Conservation (phyloP, 2,888 invertebrate genomes). For the Andricus quercusramuli region DNA sequence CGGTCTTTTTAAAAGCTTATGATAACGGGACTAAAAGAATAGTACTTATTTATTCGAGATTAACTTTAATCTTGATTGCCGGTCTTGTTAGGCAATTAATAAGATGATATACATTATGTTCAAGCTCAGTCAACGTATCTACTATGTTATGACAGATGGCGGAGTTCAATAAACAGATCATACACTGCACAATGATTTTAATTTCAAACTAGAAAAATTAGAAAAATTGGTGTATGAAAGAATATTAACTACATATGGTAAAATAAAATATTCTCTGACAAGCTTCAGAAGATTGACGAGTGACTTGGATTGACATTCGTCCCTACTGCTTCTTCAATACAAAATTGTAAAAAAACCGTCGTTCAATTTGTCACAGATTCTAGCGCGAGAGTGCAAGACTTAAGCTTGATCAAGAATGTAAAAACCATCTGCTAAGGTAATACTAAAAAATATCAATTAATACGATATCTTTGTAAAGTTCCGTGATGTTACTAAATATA, state of each 20-base stretch:
- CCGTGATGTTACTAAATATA: no score
- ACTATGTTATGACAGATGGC: conserved; percentile 1
- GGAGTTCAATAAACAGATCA: neutral
- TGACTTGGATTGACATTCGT: neutral
- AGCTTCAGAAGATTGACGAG: neutral
- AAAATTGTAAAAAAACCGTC: neutral
- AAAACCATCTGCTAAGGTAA: neutral
- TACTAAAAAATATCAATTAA: neutral
- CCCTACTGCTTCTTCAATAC: neutral
- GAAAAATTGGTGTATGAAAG: neutral
- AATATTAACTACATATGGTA: neutral
- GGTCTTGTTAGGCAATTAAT: neutral
- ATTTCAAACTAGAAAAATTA: neutral
- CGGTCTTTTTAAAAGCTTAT: neutral
- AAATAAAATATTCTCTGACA: neutral
- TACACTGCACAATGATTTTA: neutral
- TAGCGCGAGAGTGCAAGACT: neutral
- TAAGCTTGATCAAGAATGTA: neutral
- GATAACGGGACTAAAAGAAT: neutral
- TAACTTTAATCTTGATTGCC: neutral
- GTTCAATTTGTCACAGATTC: neutral
- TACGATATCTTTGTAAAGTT: neutral
- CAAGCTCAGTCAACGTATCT: no score
- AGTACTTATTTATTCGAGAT: neutral
- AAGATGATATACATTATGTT: no score